These are phyloP conservation scores for Rachycentron canadum DNA, from an alignment of 2,797 vertebrate species.

Conservation along the genomic window DNA sequence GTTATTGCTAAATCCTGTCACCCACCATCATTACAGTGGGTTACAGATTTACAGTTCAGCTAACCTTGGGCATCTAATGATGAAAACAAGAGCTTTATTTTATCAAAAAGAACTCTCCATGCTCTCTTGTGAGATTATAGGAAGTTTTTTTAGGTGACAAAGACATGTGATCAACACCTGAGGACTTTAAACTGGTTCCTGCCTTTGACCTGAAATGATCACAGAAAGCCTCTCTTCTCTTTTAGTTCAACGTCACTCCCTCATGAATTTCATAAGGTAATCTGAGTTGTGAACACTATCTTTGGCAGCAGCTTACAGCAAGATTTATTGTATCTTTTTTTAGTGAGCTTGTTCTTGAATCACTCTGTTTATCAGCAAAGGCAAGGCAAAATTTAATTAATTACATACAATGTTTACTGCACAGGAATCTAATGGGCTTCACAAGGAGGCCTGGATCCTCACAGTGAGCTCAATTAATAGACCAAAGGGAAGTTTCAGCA, in stretches of 20 bases:
- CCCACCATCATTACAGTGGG: slow-evolving; percentile 7
- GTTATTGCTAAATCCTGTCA: slow-evolving; percentile 3
- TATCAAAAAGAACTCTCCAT: background rate
- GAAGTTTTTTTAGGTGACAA: slow-evolving; percentile 21
- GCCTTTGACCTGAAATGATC: slow-evolving; percentile 13
- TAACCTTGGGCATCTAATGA: slow-evolving; percentile 1
- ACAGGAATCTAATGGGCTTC: slow-evolving; percentile 34
- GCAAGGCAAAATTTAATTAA: slow-evolving; percentile 36
- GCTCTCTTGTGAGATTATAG: background rate
- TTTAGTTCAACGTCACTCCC: slow-evolving; percentile 9
- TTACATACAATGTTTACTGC: slow-evolving; percentile 40
- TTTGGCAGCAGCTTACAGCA: slow-evolving; percentile 5
- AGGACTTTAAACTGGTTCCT: background rate
- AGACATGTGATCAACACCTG: slow-evolving; percentile 12
- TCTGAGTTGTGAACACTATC: background rate
- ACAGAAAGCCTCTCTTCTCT: slow-evolving; percentile 13
- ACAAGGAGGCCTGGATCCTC: slow-evolving; percentile 17
- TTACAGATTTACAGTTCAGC: background rate
- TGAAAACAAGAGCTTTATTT: slow-evolving; percentile 22
- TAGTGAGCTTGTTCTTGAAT: slow-evolving; percentile 27
- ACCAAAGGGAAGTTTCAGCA: slow-evolving; percentile 41
- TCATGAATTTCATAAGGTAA: slow-evolving; percentile 23
- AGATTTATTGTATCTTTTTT: slow-evolving; percentile 40
- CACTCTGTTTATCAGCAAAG: slow-evolving; percentile 27
- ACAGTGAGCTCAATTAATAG: slow-evolving; percentile 30